phyloP scores from a whole-genome alignment of 2,888 invertebrate species.

The Megalurothrips usitatus region DNA sequence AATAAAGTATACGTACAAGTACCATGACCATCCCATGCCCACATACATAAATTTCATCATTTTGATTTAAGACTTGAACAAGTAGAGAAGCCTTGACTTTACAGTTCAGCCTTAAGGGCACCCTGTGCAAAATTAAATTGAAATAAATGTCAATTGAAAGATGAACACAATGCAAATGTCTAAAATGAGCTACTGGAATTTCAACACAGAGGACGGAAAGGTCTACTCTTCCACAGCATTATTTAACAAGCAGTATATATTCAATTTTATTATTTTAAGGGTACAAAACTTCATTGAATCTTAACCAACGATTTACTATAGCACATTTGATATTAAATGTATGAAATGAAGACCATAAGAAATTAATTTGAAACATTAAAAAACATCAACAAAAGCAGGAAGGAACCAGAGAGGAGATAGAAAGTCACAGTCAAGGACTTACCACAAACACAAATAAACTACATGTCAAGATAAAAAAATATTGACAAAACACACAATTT shows the following conservation, averaged over 20 bases:
- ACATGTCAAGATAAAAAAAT: slow-evolving; percentile 19
- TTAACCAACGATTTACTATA: background rate
- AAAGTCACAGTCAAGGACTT: slow-evolving; percentile 24
- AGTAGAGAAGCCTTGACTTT: background rate
- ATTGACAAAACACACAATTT: slow-evolving; percentile 14
- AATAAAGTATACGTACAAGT: background rate
- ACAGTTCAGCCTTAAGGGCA: background rate
- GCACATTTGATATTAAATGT: background rate
- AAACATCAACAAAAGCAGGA: slow-evolving; percentile 1
- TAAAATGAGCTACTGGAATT: background rate
- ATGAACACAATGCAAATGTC: background rate
- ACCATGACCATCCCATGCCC: slow-evolving; percentile 8
- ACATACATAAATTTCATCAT: background rate
- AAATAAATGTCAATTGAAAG: background rate
- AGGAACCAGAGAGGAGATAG: slow-evolving; percentile 2
- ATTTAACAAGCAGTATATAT: background rate
- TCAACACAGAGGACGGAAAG: background rate
- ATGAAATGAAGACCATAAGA: background rate
- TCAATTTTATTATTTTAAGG: background rate
- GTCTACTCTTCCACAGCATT: slow-evolving; percentile 7
- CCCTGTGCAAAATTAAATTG: background rate
- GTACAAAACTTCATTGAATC: background rate
- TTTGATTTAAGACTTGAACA: slow-evolving; percentile 4
- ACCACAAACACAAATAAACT: slow-evolving; percentile 19
- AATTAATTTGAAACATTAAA: slow-evolving; percentile 7